Evolutionary conservation across 2,797 vertebrate genomes (phyloP).

Genomic region (Limosa lapponica): DNA sequence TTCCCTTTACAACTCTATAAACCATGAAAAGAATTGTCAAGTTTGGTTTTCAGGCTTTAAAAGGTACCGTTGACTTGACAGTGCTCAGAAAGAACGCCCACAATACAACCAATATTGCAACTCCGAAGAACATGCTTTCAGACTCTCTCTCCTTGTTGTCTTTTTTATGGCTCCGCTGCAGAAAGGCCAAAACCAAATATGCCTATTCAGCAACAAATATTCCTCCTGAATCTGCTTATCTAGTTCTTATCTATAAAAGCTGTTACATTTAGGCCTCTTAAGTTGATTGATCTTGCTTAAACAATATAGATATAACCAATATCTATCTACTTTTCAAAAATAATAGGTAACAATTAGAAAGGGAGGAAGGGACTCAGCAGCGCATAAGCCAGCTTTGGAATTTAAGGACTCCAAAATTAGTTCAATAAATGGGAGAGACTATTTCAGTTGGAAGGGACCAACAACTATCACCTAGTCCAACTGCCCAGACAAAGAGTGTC

Average conservation of each 20-base stretch:
- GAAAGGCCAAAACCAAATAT: slow-evolving; percentile 40
- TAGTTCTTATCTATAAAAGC: background rate
- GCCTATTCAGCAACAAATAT: background rate
- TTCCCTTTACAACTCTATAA: background rate
- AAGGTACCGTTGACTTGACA: background rate
- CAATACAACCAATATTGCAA: slow-evolving; percentile 27
- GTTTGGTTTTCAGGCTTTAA: slow-evolving; percentile 4
- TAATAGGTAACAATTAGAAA: background rate
- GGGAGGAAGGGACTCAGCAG: background rate
- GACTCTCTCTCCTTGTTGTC: background rate
- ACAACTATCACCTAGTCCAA: no score
- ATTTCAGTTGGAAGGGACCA: background rate
- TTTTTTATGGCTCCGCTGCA: slow-evolving; percentile 33
- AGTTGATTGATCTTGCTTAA: background rate
- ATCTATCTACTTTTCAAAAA: background rate
- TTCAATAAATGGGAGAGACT: background rate
- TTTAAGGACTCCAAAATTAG: background rate
- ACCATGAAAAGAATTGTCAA: background rate
- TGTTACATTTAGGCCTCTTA: background rate
- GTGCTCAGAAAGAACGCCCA: slow-evolving; percentile 1
- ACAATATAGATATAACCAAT: background rate
- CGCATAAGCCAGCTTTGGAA: background rate
- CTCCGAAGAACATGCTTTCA: slow-evolving; percentile 43
- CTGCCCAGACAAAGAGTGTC: background rate
- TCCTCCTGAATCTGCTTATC: slow-evolving; percentile 25